Evolutionary conservation across 2,888 invertebrate genomes (phyloP).

Genomic region (Tipula unca): DNA sequence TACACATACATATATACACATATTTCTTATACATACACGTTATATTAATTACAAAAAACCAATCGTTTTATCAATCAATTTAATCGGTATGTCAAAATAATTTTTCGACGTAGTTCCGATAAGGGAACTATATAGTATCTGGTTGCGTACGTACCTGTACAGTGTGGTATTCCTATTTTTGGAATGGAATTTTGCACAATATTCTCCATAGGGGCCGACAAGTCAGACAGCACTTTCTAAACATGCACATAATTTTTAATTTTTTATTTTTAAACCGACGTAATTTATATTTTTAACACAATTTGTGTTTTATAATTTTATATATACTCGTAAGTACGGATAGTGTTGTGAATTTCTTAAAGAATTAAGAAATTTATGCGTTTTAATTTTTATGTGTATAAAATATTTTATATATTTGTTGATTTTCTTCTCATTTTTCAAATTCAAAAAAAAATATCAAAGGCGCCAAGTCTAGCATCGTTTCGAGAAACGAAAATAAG

Average conservation of each 20-base stretch:
- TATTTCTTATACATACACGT: neutral
- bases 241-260: too few species aligned
- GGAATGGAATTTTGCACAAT: too few species aligned
- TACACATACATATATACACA: neutral
- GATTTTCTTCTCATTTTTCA: neutral
- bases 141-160: neutral
- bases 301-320: too few species aligned
- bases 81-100: neutral
- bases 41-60: neutral
- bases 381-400: neutral
- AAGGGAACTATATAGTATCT: neutral
- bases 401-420: neutral
- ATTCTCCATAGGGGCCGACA: neutral
- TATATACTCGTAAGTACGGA: too few species aligned
- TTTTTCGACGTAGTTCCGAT: neutral
- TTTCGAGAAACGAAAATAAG: neutral
- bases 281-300: neutral
- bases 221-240: neutral
- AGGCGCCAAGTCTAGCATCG: constrained; percentile 4
- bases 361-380: neutral
- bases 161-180: neutral
- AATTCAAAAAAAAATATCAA: neutral
- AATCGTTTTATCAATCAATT: neutral
- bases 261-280: neutral
- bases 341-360: neutral